These are phyloP conservation scores for Limnephilus lunatus DNA, from an alignment of 2,888 invertebrate genomes.

Conservation along the genomic window DNA sequence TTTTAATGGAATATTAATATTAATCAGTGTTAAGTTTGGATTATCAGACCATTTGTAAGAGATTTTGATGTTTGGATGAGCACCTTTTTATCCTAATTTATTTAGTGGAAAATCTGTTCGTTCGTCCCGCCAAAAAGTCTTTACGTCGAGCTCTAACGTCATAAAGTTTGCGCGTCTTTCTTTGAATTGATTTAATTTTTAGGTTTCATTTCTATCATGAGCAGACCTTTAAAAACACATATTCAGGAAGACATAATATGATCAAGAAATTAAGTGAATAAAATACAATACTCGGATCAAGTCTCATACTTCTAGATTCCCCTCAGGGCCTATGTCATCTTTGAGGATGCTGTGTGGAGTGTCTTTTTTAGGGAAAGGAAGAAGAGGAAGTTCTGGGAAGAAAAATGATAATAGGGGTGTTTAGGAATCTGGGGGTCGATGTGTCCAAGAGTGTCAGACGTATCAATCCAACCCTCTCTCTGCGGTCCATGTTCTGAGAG, in stretches of 20 bases:
- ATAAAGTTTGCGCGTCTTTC: not conserved
- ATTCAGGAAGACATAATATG: not conserved
- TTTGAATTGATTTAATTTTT: not conserved
- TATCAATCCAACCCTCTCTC: no score
- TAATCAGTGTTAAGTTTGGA: not conserved
- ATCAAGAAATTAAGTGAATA: no score
- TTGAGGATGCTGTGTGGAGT: no score
- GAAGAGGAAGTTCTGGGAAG: no score
- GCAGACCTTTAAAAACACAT: not conserved
- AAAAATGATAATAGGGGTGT: no score
- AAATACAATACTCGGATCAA: no score
- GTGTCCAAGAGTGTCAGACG: no score
- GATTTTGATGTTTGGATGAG: not conserved
- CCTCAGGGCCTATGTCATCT: no score
- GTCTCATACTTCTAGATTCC: no score
- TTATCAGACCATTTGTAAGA: not conserved
- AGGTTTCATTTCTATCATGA: not conserved
- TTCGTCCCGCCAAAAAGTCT: not conserved
- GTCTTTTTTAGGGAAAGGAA: no score
- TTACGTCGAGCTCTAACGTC: not conserved
- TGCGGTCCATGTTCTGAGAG: no score
- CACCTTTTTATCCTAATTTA: not conserved
- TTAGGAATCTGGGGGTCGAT: no score
- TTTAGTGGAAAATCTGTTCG: not conserved
- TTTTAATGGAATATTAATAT: conserved; percentile 24